These are phyloP conservation scores for Menidia menidia DNA, from an alignment of 2,797 vertebrate species.

Conservation along the genomic window DNA sequence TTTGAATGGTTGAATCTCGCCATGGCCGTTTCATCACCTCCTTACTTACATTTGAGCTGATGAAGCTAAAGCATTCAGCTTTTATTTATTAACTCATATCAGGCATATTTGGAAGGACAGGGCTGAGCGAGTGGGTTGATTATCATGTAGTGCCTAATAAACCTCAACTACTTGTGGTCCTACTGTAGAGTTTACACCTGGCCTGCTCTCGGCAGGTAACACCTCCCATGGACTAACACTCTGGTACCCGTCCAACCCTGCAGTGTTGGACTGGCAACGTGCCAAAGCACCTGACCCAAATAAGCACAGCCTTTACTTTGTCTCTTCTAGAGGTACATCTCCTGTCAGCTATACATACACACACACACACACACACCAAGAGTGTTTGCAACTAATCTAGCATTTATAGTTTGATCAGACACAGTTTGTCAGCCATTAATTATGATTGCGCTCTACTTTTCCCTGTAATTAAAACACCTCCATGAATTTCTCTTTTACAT, in stretches of 20 bases:
- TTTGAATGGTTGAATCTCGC: conserved; percentile 26
- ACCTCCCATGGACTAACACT: conserved; percentile 55
- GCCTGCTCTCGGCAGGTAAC: conserved; percentile 68
- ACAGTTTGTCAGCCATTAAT: conserved; percentile 34
- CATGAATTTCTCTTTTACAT: conserved; percentile 56
- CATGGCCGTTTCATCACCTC: conserved; percentile 22
- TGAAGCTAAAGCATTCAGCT: conserved; percentile 25
- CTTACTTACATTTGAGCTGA: conserved; percentile 26
- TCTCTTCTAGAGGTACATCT: not conserved
- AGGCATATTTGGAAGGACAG: conserved; percentile 14
- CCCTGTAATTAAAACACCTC: conserved; percentile 59
- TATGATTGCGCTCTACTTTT: conserved; percentile 31
- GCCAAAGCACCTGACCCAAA: conserved; percentile 60
- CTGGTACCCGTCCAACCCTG: conserved; percentile 60
- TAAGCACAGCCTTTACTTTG: conserved; percentile 10
- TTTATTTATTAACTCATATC: conserved; percentile 45
- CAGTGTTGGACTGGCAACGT: conserved; percentile 33
- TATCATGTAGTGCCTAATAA: conserved; percentile 54
- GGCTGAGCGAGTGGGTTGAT: conserved; percentile 21
- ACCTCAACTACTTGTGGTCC: conserved; percentile 55
- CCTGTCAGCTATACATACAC: conserved; percentile 7
- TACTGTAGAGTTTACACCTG: conserved; percentile 74
- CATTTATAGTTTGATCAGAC: conserved; percentile 39
- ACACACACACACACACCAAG: not conserved
- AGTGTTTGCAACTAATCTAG: conserved; percentile 9